These are phyloP conservation scores for Strix aluco DNA, from an alignment of 2,113 vertebrate genomes.

Conservation along the genomic window DNA sequence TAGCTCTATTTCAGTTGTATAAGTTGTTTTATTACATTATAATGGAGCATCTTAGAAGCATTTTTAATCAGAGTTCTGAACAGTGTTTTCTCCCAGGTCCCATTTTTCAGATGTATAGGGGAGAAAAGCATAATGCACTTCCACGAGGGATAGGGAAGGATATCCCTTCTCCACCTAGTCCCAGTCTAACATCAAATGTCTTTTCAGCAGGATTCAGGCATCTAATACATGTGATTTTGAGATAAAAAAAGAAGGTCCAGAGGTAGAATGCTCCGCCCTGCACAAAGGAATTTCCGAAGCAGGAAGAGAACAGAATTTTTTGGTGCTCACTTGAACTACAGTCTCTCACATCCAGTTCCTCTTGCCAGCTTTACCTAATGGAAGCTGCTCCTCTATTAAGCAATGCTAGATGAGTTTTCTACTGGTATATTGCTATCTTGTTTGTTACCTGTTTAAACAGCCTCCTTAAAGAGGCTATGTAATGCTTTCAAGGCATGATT, in stretches of 20 bases:
- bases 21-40: neutral
- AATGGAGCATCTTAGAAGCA: neutral
- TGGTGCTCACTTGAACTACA: fast-evolving
- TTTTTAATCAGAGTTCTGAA: neutral
- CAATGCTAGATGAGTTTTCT: neutral
- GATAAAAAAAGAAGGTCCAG: neutral
- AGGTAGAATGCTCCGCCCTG: neutral
- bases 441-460: neutral
- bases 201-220: neutral
- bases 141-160: neutral
- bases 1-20: neutral
- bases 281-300: neutral
- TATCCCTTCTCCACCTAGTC: neutral
- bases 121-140: neutral
- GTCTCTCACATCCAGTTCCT: neutral
- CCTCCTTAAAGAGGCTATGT: neutral
- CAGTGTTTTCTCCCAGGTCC: neutral
- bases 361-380: neutral
- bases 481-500: neutral
- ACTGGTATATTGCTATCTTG: neutral
- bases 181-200: neutral
- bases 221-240: neutral
- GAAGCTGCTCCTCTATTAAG: neutral
- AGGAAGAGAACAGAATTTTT: neutral
- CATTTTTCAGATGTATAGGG: neutral